Conservation (phyloP, 2,888 invertebrate genomes). For the Ophioninae sp. region DNA sequence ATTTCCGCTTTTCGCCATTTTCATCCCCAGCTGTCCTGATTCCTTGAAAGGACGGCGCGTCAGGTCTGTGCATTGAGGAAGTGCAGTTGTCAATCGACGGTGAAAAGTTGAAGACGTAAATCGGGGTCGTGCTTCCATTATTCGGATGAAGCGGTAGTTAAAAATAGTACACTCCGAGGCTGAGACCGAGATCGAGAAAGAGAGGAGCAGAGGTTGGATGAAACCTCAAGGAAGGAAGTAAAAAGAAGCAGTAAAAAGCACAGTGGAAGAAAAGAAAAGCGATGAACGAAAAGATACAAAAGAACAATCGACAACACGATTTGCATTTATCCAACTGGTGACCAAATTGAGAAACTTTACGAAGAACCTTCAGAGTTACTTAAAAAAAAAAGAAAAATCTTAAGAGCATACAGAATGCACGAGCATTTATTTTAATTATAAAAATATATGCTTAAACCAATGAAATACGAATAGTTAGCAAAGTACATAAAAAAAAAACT, state of each 20-base stretch:
- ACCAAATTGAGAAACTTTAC: too few relatives aligned
- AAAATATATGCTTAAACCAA: too few relatives aligned
- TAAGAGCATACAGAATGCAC: too few relatives aligned
- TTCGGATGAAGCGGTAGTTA: constrained; percentile 12
- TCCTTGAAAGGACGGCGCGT: not conserved
- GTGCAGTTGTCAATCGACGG: not conserved
- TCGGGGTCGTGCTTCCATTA: not conserved
- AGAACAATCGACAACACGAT: too few relatives aligned
- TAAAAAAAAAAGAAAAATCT: too few relatives aligned
- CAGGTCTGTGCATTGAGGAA: not conserved
- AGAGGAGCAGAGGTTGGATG: not conserved
- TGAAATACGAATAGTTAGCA: too few relatives aligned
- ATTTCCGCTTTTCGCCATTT: not conserved
- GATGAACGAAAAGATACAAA: too few relatives aligned
- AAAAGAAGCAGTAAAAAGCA: not conserved
- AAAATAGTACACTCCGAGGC: not conserved
- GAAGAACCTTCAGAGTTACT: too few relatives aligned
- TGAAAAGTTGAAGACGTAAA: not conserved
- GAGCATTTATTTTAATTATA: too few relatives aligned
- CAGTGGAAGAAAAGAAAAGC: constrained; percentile 22
- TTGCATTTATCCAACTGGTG: too few relatives aligned
- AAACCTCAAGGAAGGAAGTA: not conserved
- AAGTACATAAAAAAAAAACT: too few relatives aligned
- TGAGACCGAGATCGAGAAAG: not conserved
- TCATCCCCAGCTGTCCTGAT: not conserved